Percentiles rank a stretch among this genome's conserved stretches.
phyloP scores from a whole-genome alignment of 1,140 invertebrate genomes.

The Camponotus floridanus region DNA sequence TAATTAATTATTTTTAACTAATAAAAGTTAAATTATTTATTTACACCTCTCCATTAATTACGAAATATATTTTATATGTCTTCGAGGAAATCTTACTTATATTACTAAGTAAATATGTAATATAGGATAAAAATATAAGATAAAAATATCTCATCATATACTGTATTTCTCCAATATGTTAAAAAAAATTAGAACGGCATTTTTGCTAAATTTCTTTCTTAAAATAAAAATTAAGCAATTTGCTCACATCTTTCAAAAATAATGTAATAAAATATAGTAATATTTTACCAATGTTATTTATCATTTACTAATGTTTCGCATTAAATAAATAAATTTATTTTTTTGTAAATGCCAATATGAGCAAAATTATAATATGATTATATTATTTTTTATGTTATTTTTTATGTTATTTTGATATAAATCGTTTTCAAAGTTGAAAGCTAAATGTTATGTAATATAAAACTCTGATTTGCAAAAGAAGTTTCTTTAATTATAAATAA shows the following conservation, averaged over 20 bases:
- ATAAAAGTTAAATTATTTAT: background rate
- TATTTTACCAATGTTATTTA: background rate
- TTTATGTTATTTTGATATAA: too few species aligned
- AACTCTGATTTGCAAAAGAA: background rate
- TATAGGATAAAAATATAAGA: too few species aligned
- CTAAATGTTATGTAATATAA: conserved; percentile 4
- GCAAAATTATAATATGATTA: background rate
- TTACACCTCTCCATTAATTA: background rate
- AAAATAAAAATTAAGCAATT: conserved; percentile 4
- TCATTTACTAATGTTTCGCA: background rate
- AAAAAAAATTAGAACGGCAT: background rate
- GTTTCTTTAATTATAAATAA: background rate
- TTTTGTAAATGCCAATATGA: background rate
- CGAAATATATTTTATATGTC: background rate
- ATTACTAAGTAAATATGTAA: background rate
- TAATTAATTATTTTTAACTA: background rate
- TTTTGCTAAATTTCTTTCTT: background rate
- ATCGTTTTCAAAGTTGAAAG: background rate
- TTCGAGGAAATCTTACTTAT: background rate
- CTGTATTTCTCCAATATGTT: background rate
- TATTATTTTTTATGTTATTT: too few species aligned
- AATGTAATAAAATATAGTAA: background rate
- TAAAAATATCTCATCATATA: background rate
- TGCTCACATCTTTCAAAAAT: conserved; percentile 13
- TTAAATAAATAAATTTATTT: background rate